Base-by-base conservation (phyloP, 2,888 invertebrate genomes). In the Neelides folsomi region DNA sequence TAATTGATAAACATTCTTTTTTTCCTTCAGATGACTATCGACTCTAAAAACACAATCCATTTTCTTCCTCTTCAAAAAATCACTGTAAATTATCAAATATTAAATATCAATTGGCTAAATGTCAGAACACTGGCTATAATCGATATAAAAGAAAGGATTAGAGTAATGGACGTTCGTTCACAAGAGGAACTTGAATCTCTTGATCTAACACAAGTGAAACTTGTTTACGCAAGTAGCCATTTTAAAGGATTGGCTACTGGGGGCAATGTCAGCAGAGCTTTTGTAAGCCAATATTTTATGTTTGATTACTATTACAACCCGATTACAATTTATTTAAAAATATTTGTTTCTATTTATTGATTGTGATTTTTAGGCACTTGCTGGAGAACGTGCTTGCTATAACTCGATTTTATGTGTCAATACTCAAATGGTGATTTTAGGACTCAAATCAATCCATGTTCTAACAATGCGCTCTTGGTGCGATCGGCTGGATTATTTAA, bases 161-260 rank as follows among this genome's bases (percentile, higher is more conserved):
- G 89, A 69, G 73, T 97, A 44, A 77, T 92, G 67, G 95, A 95
- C 67, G 92, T 93, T 1, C 79, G 89, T 56, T 79, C 82, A 0
- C 86, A 89, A 66, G 83, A 87, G 63, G 89, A 90, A 70, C 74
- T 87, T 16, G 88, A 89, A 72, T 77, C 82, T 19, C 72, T 87
- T 58, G 89, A 92, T 69, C 75, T 90, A 60, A 82, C 83, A 35
- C 78, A 78, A 66, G 83, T 86, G 13, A 82, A 85, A 39, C 76
- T 90, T 39, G 86, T 89, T 1, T 90, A 89, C 67, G 83, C 85
- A 42, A 86, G 87, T 35, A 86, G 88, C 41, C 87, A 85, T 70
- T 87, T 85, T 67, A 80, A 92, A 74, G 95, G 86, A 0, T 74
- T 94, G 39, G 92, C 93, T 56, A 95, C 95, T 0, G 97, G 97